Conservation (phyloP, 2,113 vertebrate genomes). For the Tympanuchus pallidicinctus region DNA sequence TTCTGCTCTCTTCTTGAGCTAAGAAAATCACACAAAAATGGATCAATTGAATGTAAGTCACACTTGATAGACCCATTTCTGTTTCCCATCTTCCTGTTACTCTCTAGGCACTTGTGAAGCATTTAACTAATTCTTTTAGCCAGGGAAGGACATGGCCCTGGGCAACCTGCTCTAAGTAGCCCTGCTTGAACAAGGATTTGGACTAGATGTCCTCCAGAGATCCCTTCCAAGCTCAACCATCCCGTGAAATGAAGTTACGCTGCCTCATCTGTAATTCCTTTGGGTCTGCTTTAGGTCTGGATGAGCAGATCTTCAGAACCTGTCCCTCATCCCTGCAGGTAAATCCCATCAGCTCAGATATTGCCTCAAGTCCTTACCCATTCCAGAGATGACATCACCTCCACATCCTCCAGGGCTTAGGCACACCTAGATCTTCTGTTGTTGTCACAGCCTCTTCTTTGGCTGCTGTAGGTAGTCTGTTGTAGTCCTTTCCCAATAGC, state of each 20-base stretch:
- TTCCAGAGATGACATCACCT: neutral
- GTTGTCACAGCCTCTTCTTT: no score
- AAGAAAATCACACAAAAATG: neutral
- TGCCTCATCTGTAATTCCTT: neutral
- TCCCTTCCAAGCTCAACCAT: neutral
- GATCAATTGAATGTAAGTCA: accelerated
- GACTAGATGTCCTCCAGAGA: neutral
- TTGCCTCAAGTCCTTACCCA: neutral
- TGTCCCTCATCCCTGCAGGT: neutral
- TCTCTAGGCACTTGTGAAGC: neutral
- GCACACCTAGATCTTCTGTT: neutral
- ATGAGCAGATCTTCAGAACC: neutral
- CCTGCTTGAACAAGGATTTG: neutral
- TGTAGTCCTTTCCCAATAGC: neutral
- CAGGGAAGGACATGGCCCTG: neutral
- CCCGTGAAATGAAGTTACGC: neutral
- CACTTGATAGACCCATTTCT: neutral
- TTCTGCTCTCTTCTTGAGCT: neutral
- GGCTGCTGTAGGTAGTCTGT: no score
- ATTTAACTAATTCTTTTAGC: neutral
- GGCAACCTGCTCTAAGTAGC: neutral
- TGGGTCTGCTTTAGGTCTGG: neutral
- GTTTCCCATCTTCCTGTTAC: no score
- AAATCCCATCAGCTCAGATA: neutral
- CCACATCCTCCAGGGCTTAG: neutral